Base-by-base conservation (phyloP, 2,113 vertebrate species). In the Phylloscopus trochilus region DNA sequence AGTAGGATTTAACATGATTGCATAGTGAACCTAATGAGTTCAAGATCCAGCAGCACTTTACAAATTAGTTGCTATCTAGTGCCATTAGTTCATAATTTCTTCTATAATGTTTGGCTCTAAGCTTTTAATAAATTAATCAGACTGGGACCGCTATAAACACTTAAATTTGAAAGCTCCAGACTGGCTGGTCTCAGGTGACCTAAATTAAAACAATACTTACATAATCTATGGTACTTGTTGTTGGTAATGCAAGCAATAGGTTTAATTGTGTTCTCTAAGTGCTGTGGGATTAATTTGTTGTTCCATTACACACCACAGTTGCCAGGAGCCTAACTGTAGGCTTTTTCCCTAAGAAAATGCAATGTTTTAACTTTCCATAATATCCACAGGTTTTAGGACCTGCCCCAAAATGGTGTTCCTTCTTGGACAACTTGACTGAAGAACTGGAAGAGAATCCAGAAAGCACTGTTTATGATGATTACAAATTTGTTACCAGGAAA, bases 391-490 rank as follows among this genome's bases (percentile, higher is more conserved):
- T 99, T 83, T 95, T 99, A 73, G 99, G 99, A 28, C 99, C 99
- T 43, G 99, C 99, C 20, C 99, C 99, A 20, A 98, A 98, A 14
- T 99, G 99, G 99, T 99, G 99, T 83, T 99, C 99, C 21, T 99
- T 99, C 98, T 97, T 99, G 37, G 99, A 99, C 97, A 99, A 98
- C 97, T 96, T 99, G 94, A 99, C 99, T 1, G 99, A 99, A 86
- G 99, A 99, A 69, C 95, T 99, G 74, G 99, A 99, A 95, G 99
- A 99, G 97, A 99, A 98, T 84, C 99, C 99, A 7, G 99, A 99
- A 96, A 99, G 97, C 97, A 99, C 99, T 0, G 99, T 99, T 53
- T 99, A 99, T 35, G 99, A 99, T 2, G 99, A 99, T 95, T 99
- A 99, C 97, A 99, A 99, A 95, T 99, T 99, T 31, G 99, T 99